These are phyloP conservation scores for Trypoxylus dichotomus DNA, from an alignment of 1,140 invertebrate species.

Conservation along the genomic window DNA sequence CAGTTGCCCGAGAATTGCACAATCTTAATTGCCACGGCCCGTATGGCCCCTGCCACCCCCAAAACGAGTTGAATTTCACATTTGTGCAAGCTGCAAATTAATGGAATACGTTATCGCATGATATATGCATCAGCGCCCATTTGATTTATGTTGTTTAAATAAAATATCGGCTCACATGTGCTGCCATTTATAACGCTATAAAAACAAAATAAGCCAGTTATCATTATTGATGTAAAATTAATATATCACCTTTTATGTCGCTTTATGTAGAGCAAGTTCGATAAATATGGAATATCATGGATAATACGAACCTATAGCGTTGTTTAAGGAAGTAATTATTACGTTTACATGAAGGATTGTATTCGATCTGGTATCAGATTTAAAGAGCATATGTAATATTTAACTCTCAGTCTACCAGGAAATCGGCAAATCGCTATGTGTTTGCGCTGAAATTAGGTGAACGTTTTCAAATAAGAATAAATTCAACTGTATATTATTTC, in stretches of 20 bases:
- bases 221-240: conserved; percentile 10
- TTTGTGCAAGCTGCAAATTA: not conserved
- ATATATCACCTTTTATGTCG: not conserved
- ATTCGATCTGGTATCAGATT: no score
- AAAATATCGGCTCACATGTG: conserved; percentile 14
- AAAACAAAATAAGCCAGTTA: not conserved
- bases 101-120: conserved; percentile 26
- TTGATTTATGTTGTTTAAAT: conserved; percentile 25
- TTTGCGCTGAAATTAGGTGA: no score
- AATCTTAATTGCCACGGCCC: conserved; percentile 3
- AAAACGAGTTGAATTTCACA: not conserved
- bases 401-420: no score
- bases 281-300: no score
- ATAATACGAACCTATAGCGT: no score
- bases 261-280: not conserved
- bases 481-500: no score
- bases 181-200: not conserved
- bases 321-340: no score
- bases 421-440: no score
- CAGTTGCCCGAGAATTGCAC: not conserved
- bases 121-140: conserved; percentile 19
- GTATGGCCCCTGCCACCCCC: not conserved
- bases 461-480: no score
- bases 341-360: no score
- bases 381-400: no score